Evolutionary conservation across 1,140 invertebrate genomes (phyloP), one percentile per base, ranked within the genome.

Genomic region (Belonocnema kinseyi): DNA sequence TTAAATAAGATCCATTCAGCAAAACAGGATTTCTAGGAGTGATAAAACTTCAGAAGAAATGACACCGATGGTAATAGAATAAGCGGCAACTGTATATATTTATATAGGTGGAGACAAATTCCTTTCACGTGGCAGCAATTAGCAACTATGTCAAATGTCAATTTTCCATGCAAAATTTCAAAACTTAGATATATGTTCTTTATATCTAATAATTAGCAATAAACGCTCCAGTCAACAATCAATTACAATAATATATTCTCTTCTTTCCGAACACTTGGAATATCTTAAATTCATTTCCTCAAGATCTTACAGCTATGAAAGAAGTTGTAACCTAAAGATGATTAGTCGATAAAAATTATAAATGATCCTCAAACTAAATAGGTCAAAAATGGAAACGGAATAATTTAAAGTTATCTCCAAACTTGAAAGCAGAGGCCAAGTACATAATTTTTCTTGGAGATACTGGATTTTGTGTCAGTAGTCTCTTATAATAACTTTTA

Each of bases 71-170:
- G n/a, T 33, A 40, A 66, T 40, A 14, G 14, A 40, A 66, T 66
- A 66, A 66, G 10, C 21, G 61, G 46, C 46, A 66, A 66, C 61
- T 66, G 61, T 66, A 46, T 40, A 66, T 33, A n/a, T n/a, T n/a
- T n/a, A 66, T 46, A 66, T 46, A 33, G 61, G 61, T 66, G 61
- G 61, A 66, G 61, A 66, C 61, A 66, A 66, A 66, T 66, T 66
- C 61, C 61, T 40, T 33, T 66, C 14, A 3, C 5, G 17, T 19
- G 19, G 19, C 19, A 56, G n/a, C 19, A 46, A 56, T 56, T 33
- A 66, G 26, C 26, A 66, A n/a, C 12, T 40, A 7, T 66, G 61
- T 66, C 61, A 66, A 66, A 66, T 66, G 61, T 66, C 61, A 66
- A 58, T 12, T 12, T 26, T 58, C 12, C 19, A 21, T 58, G 10